phyloP scores from a whole-genome alignment of 2,888 invertebrate species.

The Athripsodes cinereus region DNA sequence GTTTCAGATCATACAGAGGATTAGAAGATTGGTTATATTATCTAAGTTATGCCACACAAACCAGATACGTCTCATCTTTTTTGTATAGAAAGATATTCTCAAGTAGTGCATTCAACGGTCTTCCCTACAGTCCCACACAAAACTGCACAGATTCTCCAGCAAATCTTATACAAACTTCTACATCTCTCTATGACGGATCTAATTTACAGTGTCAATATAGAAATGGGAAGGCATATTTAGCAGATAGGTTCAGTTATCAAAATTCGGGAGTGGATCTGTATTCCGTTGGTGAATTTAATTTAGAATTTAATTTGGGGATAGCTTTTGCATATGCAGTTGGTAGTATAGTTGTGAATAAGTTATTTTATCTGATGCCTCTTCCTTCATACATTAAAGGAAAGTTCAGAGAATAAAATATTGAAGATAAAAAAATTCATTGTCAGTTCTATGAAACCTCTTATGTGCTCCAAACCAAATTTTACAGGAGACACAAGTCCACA shows the following conservation, averaged over 20 bases:
- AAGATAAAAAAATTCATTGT: too few species aligned
- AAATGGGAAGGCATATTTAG: conserved; percentile 64
- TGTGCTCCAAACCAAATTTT: too few species aligned
- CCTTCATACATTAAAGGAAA: conserved; percentile 81
- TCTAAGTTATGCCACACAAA: conserved; percentile 71
- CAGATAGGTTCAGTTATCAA: conserved; percentile 61
- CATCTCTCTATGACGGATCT: conserved; percentile 47
- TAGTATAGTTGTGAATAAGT: conserved; percentile 74
- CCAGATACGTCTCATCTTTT: conserved; percentile 72
- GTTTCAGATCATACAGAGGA: conserved; percentile 64
- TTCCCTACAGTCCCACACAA: conserved; percentile 47
- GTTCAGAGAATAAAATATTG: conserved; percentile 65
- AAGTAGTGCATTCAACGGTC: conserved; percentile 47
- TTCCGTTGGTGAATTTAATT: conserved; percentile 55
- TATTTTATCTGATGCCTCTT: conserved; percentile 78
- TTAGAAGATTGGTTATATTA: conserved; percentile 78
- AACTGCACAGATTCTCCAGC: conserved; percentile 48
- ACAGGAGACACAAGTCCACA: too few species aligned
- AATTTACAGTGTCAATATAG: conserved; percentile 59
- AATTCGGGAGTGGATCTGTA: conserved; percentile 51
- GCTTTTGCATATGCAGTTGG: conserved; percentile 79
- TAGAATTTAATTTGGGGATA: conserved; percentile 74
- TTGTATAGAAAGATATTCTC: conserved; percentile 67
- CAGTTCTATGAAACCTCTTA: too few species aligned
- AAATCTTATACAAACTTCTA: conserved; percentile 50